Conservation (phyloP, 2,113 vertebrate species). For the Riparia riparia region DNA sequence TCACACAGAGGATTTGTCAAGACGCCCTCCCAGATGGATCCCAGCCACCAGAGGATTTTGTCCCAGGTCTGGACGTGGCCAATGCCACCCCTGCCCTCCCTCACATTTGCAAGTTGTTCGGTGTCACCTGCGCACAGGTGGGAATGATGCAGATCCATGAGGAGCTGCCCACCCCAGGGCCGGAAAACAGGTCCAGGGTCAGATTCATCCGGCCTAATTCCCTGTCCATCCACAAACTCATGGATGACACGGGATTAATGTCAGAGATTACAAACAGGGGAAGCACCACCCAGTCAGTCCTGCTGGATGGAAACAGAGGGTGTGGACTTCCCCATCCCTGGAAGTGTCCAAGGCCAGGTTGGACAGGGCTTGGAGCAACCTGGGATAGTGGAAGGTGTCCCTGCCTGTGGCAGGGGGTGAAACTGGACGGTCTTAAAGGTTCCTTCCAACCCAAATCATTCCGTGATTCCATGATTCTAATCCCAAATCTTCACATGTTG, state of each 20-base stretch:
- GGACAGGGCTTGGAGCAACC: neutral
- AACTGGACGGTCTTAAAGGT: neutral
- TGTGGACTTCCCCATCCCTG: neutral
- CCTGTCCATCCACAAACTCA: neutral
- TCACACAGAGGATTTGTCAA: neutral
- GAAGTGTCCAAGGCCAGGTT: neutral
- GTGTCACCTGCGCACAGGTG: neutral
- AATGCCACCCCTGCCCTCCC: too few relatives aligned
- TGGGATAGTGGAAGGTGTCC: neutral
- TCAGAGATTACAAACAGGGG: too few relatives aligned
- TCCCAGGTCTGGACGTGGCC: neutral
- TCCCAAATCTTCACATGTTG: rapidly evolving
- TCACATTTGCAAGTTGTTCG: rapidly evolving
- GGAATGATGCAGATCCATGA: neutral
- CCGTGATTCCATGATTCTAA: neutral
- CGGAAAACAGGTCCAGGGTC: rapidly evolving
- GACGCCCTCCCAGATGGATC: neutral
- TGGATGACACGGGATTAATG: neutral
- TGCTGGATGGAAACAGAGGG: neutral
- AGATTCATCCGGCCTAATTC: neutral
- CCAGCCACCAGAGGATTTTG: neutral
- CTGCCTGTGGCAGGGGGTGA: neutral
- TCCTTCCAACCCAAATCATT: neutral
- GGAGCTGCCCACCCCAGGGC: neutral
- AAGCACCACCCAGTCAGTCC: rapidly evolving